Evolutionary conservation across 1,140 invertebrate genomes (phyloP).

Genomic region (Ceratoteleas bidentatus): DNA sequence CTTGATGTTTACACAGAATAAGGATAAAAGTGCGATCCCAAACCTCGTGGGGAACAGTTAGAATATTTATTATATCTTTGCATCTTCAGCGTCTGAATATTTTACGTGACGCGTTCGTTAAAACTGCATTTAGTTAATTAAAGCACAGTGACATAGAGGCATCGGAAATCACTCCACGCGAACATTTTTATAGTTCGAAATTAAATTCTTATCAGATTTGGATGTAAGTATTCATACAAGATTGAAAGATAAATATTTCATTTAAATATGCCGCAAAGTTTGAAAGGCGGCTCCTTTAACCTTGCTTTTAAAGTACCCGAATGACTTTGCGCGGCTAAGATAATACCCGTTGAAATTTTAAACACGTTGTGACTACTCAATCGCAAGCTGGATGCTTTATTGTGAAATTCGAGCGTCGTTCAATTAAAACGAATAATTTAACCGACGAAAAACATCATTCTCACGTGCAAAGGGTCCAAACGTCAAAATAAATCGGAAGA

Average conservation of each 20-base stretch:
- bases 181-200: conserved; percentile 23
- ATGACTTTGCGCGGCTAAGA: conserved; percentile 6
- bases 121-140: conserved; percentile 33
- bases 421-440: too few species aligned
- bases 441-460: too few species aligned
- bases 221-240: conserved; percentile 28
- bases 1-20: too few species aligned
- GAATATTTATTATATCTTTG: conserved; percentile 9
- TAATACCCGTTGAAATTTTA: conserved; percentile 7
- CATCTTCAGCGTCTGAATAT: conserved; percentile 7
- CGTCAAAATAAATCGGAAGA: too few species aligned
- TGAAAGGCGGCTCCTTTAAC: conserved; percentile 17
- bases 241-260: conserved; percentile 44
- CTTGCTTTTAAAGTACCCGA: conserved; percentile 25
- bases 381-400: background rate
- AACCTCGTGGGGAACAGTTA: background rate
- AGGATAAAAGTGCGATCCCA: too few species aligned
- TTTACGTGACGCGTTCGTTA: background rate
- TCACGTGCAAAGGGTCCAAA: too few species aligned
- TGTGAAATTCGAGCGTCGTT: too few species aligned
- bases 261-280: conserved; percentile 29
- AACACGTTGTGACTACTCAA: conserved; percentile 2
- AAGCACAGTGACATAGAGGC: conserved; percentile 9
- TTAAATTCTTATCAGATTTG: conserved; percentile 43
- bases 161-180: conserved; percentile 4